These are phyloP conservation scores for Cygnus atratus DNA, from an alignment of 2,113 vertebrate genomes.

Conservation along the genomic window DNA sequence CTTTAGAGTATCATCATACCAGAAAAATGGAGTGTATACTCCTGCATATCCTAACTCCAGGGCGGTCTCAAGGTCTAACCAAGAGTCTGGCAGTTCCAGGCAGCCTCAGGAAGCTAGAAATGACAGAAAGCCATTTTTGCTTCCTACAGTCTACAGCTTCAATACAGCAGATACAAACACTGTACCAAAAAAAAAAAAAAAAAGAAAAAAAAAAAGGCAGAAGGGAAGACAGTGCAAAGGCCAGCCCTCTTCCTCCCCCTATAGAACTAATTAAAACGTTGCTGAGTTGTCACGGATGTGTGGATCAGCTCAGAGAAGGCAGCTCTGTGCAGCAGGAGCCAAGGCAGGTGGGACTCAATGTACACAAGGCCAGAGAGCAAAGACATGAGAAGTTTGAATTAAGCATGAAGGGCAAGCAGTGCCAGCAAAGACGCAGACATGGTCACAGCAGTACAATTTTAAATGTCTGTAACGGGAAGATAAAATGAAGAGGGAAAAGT, in stretches of 20 bases:
- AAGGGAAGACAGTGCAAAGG: not conserved
- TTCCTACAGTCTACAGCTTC: not conserved
- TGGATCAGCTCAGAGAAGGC: not conserved
- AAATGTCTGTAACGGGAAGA: rapidly evolving
- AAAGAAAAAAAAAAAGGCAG: not conserved
- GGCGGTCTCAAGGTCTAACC: not conserved
- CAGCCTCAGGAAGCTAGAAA: not conserved
- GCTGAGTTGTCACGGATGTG: not conserved
- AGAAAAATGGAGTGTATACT: not conserved
- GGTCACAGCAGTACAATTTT: not conserved
- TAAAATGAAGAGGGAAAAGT: not conserved
- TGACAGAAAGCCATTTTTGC: not conserved
- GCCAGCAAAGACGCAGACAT: not conserved
- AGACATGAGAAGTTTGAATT: not conserved
- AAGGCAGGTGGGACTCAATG: not conserved
- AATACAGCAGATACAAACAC: not conserved
- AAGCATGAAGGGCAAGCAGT: not conserved
- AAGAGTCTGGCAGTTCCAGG: not conserved
- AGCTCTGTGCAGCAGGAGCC: not conserved
- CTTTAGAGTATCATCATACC: not conserved
- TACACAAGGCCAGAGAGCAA: not conserved
- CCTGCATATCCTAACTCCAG: not conserved
- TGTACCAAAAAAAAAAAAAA: not conserved
- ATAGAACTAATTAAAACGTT: not conserved
- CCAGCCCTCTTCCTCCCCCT: not conserved